Base-by-base conservation (phyloP, 2,797 vertebrate species). In the Buphagus erythrorhynchus region DNA sequence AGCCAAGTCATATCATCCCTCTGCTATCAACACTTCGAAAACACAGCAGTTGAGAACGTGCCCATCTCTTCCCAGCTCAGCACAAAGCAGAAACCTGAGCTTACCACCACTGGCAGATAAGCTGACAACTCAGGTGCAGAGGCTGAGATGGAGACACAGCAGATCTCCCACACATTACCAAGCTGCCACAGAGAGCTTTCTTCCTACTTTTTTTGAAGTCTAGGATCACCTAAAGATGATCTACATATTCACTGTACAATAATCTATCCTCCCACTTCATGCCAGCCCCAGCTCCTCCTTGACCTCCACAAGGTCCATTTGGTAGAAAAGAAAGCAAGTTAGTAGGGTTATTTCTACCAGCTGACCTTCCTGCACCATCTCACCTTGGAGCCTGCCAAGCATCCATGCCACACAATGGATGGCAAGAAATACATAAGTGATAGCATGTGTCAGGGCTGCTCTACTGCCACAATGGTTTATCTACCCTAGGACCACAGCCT, bases 1-100 rank as follows among this genome's bases (percentile, higher is more conserved):
- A 95, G 78, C 94, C 86, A 95, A 90, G 59, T 87, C 57, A 18
- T 29, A 35, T 66, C 67, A 89, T 55, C 36, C 35, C 65, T 79
- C 45, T 79, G 46, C 77, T 79, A 87, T 55, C 90, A 91, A 87
- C 31, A 89, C 84, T 68, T 28, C 4, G 28, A 42, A 86, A 94
- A 88, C 31, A 52, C 72, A 88, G 62, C 69, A 78, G 54, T 5
- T 77, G 76, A 90, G 61, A 88, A 68, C 0, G 0, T 52, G 49
- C 62, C 33, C 74, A 43, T 33, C 68, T 73, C 59, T 69, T 57
- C 63, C 45, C 36, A 89, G 63, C 40, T 46, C 36, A 20, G 67
- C 74, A 72, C 31, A 82, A 61, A 92, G 62, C 51, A 69, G 51
- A 72, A 85, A n/a, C n/a, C 25, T 1, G 25, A 79, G 72, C 35